phyloP scores from a whole-genome alignment of 2,113 vertebrate genomes.

The Accipiter cooperii region DNA sequence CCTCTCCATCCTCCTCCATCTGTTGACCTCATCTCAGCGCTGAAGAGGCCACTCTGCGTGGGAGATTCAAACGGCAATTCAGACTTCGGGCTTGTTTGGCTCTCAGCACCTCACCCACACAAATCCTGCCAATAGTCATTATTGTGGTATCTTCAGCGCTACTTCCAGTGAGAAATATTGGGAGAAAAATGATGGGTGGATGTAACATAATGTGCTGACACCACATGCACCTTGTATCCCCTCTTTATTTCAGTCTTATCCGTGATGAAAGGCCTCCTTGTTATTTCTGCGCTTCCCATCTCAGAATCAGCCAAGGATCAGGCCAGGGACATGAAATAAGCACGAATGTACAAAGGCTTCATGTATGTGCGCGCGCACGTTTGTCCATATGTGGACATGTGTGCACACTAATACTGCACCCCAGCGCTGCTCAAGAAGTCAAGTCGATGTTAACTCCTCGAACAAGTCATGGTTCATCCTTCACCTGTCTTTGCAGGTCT shows the following conservation, averaged over 20 bases:
- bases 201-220: not conserved
- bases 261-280: not conserved
- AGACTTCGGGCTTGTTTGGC: constrained; percentile 21
- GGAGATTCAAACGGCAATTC: constrained; percentile 21
- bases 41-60: constrained; percentile 16
- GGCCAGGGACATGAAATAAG: not conserved
- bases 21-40: constrained; percentile 29
- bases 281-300: not conserved
- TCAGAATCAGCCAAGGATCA: not conserved
- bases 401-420: not conserved
- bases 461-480: not conserved
- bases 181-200: not conserved
- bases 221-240: not conserved
- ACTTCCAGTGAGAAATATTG: constrained; percentile 1
- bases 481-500: not conserved
- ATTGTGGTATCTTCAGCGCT: constrained; percentile 22
- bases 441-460: not conserved
- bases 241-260: not conserved
- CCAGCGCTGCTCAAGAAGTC: not conserved
- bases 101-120: constrained; percentile 32
- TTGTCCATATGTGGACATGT: not conserved
- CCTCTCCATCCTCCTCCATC: constrained; percentile 21
- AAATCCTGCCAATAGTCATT: constrained; percentile 34
- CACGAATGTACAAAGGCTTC: not conserved
- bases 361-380: not conserved